These are phyloP conservation scores for Phenganax marumi DNA, from an alignment of 92 coral and sea anemone species.

Conservation along the genomic window DNA sequence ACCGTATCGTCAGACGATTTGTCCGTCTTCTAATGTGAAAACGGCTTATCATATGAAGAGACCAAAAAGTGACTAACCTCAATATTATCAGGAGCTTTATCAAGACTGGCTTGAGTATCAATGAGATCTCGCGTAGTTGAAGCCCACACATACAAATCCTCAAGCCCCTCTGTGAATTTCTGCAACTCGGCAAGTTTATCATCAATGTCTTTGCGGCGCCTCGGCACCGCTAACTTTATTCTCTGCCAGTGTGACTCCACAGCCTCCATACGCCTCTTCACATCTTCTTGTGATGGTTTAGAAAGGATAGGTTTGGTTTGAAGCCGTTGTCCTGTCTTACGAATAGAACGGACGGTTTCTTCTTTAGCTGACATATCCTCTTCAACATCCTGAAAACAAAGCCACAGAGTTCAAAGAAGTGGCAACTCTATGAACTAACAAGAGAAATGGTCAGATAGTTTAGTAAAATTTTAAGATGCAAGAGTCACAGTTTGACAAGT, in stretches of 20 bases:
- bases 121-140: slow-evolving; percentile 74
- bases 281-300: slow-evolving; percentile 85
- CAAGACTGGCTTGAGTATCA: slow-evolving; percentile 71
- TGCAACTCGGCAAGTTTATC: slow-evolving; percentile 65
- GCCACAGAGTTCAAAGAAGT: not conserved
- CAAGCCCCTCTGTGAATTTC: slow-evolving; percentile 76
- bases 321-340: slow-evolving; percentile 86
- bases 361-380: slow-evolving; percentile 79
- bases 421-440: slow-evolving; percentile 1
- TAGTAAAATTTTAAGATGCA: too few relatives aligned
- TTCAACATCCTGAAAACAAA: slow-evolving; percentile 61
- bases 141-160: slow-evolving; percentile 83
- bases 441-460: not conserved
- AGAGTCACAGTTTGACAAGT: too few relatives aligned
- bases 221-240: slow-evolving; percentile 83
- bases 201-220: slow-evolving; percentile 80
- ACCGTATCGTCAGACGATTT: too few relatives aligned
- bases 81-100: slow-evolving; percentile 57
- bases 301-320: slow-evolving; percentile 80
- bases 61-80: slow-evolving; percentile 38
- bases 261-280: slow-evolving; percentile 82
- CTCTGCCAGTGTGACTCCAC: slow-evolving; percentile 97
- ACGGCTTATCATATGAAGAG: too few relatives aligned
- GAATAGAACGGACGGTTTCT: slow-evolving; percentile 71
- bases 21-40: too few relatives aligned